Conservation (phyloP, 1,140 invertebrate genomes). For the Episyrphus balteatus region DNA sequence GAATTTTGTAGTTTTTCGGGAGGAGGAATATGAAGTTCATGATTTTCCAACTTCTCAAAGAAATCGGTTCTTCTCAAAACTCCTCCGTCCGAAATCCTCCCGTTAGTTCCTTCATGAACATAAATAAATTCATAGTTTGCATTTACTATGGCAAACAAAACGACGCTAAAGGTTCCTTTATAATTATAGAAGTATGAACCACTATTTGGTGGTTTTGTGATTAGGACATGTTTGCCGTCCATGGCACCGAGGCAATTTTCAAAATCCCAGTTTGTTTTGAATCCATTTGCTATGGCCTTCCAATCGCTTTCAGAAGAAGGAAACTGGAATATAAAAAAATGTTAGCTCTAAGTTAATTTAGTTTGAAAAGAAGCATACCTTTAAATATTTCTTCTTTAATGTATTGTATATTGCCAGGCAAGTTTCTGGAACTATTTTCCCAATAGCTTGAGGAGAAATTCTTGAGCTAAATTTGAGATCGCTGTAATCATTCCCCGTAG, state of each 20-base stretch:
- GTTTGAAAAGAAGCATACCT: too few relatives aligned
- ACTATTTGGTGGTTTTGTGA: conserved; percentile 14
- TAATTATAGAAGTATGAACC: conserved; percentile 39
- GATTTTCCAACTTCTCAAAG: conserved; percentile 13
- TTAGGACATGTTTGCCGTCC: conserved; percentile 24
- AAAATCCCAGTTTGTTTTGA: conserved; percentile 26
- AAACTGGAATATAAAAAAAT: conserved; percentile 1
- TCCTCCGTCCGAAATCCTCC: conserved; percentile 35
- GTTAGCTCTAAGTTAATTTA: too few relatives aligned
- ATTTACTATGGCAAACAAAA: conserved; percentile 38
- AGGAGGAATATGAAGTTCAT: conserved; percentile 14
- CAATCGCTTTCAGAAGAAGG: neutral
- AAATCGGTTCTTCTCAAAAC: conserved; percentile 20
- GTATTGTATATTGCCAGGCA: conserved; percentile 17
- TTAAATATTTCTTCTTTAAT: too few relatives aligned
- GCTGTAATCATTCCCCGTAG: conserved; percentile 12
- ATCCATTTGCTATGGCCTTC: conserved; percentile 5
- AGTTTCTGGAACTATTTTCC: conserved; percentile 11
- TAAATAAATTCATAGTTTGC: conserved; percentile 36
- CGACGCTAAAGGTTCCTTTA: conserved; percentile 35
- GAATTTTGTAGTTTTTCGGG: conserved; percentile 15
- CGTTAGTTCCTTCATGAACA: conserved; percentile 35
- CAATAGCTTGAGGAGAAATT: conserved; percentile 3
- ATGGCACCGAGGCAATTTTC: conserved; percentile 34
- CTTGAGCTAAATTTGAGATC: too few relatives aligned